Evolutionary conservation across 2,797 vertebrate genomes (phyloP).

Genomic region (Anomalospiza imberbis): DNA sequence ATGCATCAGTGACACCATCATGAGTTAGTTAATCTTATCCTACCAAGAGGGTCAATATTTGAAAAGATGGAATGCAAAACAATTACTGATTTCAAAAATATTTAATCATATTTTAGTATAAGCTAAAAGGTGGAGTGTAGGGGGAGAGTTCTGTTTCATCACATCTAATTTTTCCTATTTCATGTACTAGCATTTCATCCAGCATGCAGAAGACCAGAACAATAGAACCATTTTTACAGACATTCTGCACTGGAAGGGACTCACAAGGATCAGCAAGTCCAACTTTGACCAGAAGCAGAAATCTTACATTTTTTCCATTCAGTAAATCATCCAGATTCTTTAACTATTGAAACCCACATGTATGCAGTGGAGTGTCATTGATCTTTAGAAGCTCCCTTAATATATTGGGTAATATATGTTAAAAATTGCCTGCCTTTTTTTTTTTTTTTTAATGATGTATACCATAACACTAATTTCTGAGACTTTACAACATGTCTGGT

Average conservation of each 20-base stretch:
- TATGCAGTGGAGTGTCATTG: not conserved
- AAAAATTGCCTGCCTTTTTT: not conserved
- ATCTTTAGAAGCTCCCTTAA: not conserved
- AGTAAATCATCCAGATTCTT: not conserved
- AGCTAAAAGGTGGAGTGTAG: not conserved
- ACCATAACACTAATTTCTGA: not conserved
- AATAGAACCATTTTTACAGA: not conserved
- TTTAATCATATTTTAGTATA: not conserved
- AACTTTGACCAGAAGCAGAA: not conserved
- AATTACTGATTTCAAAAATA: not conserved
- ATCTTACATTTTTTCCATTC: not conserved
- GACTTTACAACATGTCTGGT: not conserved
- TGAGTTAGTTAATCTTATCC: not conserved
- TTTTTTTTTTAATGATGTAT: not conserved
- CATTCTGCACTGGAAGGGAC: not conserved
- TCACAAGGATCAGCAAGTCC: not conserved
- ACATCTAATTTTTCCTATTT: not conserved
- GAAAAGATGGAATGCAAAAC: not conserved
- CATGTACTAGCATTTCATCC: not conserved
- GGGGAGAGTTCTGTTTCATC: not conserved
- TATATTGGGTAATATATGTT: rapidly evolving
- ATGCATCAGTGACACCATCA: not conserved
- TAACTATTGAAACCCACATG: not conserved
- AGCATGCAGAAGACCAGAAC: not conserved
- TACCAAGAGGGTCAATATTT: not conserved